Evolutionary conservation across 1,140 invertebrate genomes (phyloP).

Genomic region (Cotesia glomerata): DNA sequence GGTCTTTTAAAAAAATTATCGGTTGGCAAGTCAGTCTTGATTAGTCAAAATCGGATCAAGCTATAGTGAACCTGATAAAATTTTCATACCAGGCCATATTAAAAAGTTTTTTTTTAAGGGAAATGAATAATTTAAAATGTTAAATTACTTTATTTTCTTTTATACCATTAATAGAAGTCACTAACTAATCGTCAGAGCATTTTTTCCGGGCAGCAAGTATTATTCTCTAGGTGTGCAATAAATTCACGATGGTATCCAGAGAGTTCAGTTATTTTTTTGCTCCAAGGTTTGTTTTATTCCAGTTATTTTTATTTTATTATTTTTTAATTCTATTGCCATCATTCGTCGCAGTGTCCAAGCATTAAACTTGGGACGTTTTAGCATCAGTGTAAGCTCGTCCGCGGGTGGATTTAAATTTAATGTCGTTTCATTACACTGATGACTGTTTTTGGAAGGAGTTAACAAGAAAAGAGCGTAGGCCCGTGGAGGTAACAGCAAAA

Average conservation of each 20-base stretch:
- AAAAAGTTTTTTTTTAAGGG: too few species aligned
- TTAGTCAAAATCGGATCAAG: too few species aligned
- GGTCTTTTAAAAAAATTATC: too few species aligned
- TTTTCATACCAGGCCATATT: too few species aligned
- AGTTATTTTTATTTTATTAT: not conserved
- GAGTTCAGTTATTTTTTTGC: not conserved
- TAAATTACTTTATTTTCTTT: not conserved
- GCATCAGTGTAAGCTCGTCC: constrained; percentile 21
- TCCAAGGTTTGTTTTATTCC: not conserved
- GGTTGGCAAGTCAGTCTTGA: too few species aligned
- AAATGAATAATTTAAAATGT: not conserved
- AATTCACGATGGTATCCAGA: constrained; percentile 16
- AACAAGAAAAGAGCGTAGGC: constrained; percentile 18
- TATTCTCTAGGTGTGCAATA: constrained; percentile 17
- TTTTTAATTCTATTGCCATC: not conserved
- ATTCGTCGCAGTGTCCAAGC: constrained; percentile 4
- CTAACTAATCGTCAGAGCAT: constrained; percentile 19
- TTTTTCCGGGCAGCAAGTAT: constrained; percentile 6
- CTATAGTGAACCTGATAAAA: too few species aligned
- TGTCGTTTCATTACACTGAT: constrained; percentile 41
- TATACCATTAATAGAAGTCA: constrained; percentile 6
- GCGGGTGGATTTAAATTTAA: constrained; percentile 33
- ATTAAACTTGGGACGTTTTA: constrained; percentile 23
- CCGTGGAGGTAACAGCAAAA: not conserved
- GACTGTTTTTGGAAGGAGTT: not conserved